phyloP scores from a whole-genome alignment of 2,888 invertebrate species.

The Melolontha melolontha region DNA sequence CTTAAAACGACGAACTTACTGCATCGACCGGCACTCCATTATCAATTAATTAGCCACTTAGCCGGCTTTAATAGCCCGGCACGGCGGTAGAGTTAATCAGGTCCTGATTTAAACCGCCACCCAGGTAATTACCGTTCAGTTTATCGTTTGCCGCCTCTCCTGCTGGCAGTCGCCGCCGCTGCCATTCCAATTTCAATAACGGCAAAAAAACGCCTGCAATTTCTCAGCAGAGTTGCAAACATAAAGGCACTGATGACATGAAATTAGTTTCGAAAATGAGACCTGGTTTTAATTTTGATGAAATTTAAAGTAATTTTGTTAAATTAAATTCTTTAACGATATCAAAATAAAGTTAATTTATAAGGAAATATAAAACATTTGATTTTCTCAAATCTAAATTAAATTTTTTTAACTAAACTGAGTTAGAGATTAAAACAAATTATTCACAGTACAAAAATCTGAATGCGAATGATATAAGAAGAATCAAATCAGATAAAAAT shows the following conservation, averaged over 20 bases:
- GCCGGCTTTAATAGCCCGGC: constrained; percentile 24
- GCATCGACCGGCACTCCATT: constrained; percentile 8
- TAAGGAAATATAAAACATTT: too few species aligned
- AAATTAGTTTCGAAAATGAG: too few species aligned
- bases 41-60: constrained; percentile 37
- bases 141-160: constrained; percentile 13
- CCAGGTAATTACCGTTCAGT: constrained; percentile 26
- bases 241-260: too few species aligned
- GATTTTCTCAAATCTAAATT: too few species aligned
- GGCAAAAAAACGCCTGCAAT: not conserved
- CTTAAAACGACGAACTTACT: constrained; percentile 7
- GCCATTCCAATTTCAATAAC: constrained; percentile 14
- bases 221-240: not conserved
- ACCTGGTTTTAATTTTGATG: constrained; percentile 19
- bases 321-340: too few species aligned
- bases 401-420: too few species aligned
- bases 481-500: too few species aligned
- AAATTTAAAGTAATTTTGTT: not conserved
- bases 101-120: constrained; percentile 23
- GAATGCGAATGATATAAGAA: too few species aligned
- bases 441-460: too few species aligned
- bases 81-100: constrained; percentile 27
- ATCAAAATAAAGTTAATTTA: too few species aligned
- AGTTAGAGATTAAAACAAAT: too few species aligned
- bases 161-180: not conserved